These are phyloP conservation scores for Lipophrys pholis DNA, from an alignment of 2,113 vertebrate genomes.

Conservation along the genomic window DNA sequence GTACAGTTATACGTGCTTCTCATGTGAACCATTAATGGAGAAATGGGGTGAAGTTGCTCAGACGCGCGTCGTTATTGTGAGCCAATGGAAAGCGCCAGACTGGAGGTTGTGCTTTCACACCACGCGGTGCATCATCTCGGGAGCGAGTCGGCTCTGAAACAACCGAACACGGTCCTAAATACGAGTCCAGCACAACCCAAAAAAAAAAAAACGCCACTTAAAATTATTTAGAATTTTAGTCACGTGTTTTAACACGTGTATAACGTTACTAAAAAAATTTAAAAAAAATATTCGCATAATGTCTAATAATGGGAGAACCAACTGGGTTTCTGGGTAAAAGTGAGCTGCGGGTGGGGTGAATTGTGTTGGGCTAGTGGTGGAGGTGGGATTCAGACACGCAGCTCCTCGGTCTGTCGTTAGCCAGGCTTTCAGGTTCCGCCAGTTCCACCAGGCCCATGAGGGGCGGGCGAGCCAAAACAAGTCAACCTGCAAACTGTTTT, in stretches of 20 bases:
- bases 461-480: slow-evolving; percentile 50
- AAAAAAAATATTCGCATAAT: no score
- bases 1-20: no score
- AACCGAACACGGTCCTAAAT: no score
- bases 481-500: slow-evolving; percentile 17
- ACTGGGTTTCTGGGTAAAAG: background rate
- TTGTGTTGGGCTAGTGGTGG: no score
- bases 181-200: background rate
- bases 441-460: slow-evolving; percentile 54
- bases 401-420: no score
- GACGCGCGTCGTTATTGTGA: slow-evolving; percentile 16
- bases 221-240: no score
- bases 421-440: slow-evolving; percentile 39
- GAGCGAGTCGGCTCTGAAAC: background rate
- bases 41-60: background rate
- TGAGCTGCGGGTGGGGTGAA: background rate
- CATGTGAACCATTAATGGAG: no score
- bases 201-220: background rate
- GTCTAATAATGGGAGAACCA: no score
- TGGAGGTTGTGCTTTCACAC: slow-evolving; percentile 57
- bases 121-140: slow-evolving; percentile 75
- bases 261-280: no score
- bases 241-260: no score
- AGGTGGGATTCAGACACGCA: no score
- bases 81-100: slow-evolving; percentile 63